phyloP scores from a whole-genome alignment of 2,113 vertebrate genomes.

The Oncorhynchus gorbuscha region DNA sequence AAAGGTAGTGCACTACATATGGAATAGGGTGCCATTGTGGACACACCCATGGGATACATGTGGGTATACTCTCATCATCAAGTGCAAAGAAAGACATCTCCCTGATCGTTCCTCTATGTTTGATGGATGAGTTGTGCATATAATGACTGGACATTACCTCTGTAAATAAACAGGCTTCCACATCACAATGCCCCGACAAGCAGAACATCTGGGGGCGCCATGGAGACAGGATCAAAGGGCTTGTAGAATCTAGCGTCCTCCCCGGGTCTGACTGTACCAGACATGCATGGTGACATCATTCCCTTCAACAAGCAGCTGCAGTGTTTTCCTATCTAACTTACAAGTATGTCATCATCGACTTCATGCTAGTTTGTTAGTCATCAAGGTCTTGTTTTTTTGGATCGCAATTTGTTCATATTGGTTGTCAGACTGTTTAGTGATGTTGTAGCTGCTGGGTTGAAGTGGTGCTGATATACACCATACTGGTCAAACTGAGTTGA shows the following conservation, averaged over 20 bases:
- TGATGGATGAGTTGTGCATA: constrained; percentile 59
- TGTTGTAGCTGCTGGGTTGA: constrained; percentile 23
- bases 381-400: constrained; percentile 34
- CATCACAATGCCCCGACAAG: constrained; percentile 57
- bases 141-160: constrained; percentile 62
- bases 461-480: not conserved
- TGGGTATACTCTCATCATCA: constrained; percentile 20
- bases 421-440: constrained; percentile 33
- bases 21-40: no score
- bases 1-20: no score
- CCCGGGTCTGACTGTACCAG: constrained; percentile 52
- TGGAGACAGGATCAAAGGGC: constrained; percentile 60
- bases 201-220: constrained; percentile 66
- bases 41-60: constrained; percentile 20
- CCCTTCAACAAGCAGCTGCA: constrained; percentile 13
- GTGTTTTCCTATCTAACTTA: constrained; percentile 25
- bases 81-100: not conserved
- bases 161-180: constrained; percentile 65
- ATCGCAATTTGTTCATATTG: constrained; percentile 38
- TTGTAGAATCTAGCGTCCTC: constrained; percentile 45
- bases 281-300: constrained; percentile 43
- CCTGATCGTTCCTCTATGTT: constrained; percentile 38
- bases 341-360: constrained; percentile 40
- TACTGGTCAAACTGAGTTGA: not conserved
- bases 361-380: constrained; percentile 49